These are phyloP conservation scores for Epinephelus lanceolatus DNA, from an alignment of 2,113 vertebrate genomes.

Conservation along the genomic window DNA sequence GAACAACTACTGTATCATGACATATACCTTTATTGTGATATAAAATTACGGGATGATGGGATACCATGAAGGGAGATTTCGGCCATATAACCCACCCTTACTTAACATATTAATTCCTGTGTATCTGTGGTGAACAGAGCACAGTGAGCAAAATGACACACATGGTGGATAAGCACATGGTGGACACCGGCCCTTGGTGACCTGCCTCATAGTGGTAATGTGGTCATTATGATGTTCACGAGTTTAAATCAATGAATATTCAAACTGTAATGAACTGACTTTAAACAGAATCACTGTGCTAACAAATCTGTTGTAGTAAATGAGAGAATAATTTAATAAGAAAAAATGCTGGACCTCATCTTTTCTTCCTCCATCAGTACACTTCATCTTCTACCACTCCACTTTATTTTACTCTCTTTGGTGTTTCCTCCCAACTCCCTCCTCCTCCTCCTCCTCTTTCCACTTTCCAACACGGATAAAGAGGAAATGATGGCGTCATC, in stretches of 20 bases:
- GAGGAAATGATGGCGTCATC: constrained; percentile 62
- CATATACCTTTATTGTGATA: no score
- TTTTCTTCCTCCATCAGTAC: not conserved
- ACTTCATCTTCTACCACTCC: not conserved
- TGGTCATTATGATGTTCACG: not conserved
- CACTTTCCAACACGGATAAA: constrained; percentile 37
- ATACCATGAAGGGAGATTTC: no score
- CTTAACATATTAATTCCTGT: no score
- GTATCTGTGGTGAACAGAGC: not conserved
- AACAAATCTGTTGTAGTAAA: not conserved
- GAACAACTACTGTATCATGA: no score
- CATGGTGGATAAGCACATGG: not conserved
- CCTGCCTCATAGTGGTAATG: not conserved
- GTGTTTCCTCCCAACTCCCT: not conserved
- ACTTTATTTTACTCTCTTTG: not conserved
- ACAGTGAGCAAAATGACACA: not conserved
- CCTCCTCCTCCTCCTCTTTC: not conserved
- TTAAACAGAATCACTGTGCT: not conserved
- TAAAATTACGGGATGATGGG: no score
- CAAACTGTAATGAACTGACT: not conserved
- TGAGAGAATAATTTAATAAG: not conserved
- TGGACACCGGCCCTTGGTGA: not conserved
- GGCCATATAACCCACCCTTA: no score
- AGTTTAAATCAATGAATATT: constrained; percentile 1
- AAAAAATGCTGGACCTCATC: not conserved